Evolutionary conservation across 2,888 invertebrate species (phyloP), one percentile per base, ranked within the genome.

Genomic region (Polyploca ridens): DNA sequence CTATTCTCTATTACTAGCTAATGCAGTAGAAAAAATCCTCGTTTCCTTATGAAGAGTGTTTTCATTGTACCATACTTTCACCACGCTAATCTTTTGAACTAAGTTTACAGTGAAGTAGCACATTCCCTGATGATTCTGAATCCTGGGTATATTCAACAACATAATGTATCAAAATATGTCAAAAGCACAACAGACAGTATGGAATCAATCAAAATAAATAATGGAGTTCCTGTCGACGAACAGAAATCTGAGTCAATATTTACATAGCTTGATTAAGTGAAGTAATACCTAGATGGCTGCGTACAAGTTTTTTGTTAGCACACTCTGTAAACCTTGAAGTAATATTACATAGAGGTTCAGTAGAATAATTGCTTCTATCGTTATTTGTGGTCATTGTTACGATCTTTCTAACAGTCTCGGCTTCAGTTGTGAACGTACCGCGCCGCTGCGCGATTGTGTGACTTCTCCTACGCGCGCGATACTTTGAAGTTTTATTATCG

Each of bases 381-480:
- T 83, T 84, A 86, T 89, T 87, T 86, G 86, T 85, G 82, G 84
- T 86, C 83, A 82, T 83, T 83, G 85, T 82, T 79, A 82, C 84
- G 84, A 88, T 90, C 85, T 89, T 88, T 86, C 88, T 86, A 87
- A 86, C 83, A 77, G 76, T 72, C 72, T 73, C 74, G 78, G 77
- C 81, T 84, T 84, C 85, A 90, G 89, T 89, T 77, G 81, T 81
- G 84, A 80, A 82, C 81, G 85, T 78, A 80, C 77, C 83, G 79
- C 79, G 81, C 79, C 69, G 78, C 79, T 71, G 86, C 78, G 81
- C 82, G 87, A 82, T 66, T 79, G 87, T 87, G 66, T 68, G 72
- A 70, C 60, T 60, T 46, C 64, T n/a, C n/a, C n/a, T 33, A 61
- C 61, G 14, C 44, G 44, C 61, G 61, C 19, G 10, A 41, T 60